Evolutionary conservation across 2,113 vertebrate species (phyloP).

Genomic region (Cynoglossus semilaevis): DNA sequence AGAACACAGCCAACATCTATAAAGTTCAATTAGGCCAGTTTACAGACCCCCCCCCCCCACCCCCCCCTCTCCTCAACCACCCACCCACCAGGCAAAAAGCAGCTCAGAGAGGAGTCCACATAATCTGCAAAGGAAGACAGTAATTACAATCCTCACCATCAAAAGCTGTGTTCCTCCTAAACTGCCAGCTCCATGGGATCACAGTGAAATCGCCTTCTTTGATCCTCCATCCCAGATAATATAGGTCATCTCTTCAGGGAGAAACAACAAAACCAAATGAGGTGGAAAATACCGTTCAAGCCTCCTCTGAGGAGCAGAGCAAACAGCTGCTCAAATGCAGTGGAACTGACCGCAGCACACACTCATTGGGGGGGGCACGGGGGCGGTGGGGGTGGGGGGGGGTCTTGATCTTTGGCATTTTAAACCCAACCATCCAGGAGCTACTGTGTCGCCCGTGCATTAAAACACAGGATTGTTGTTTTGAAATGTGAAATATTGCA

Average conservation of each 20-base stretch:
- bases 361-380: background rate
- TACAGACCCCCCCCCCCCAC: no score
- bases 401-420: constrained; percentile 48
- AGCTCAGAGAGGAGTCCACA: no score
- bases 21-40: no score
- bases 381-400: no score
- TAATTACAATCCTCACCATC: constrained; percentile 38
- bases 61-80: no score
- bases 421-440: constrained; percentile 23
- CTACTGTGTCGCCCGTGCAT: constrained; percentile 17
- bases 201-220: constrained; percentile 60
- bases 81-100: no score
- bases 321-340: constrained; percentile 28
- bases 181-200: constrained; percentile 54
- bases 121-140: background rate
- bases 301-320: constrained; percentile 48
- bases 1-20: no score
- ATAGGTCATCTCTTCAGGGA: constrained; percentile 72
- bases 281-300: constrained; percentile 54
- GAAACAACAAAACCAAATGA: constrained; percentile 68
- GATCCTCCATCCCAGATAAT: constrained; percentile 73
- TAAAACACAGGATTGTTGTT: background rate
- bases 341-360: constrained; percentile 6
- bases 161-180: constrained; percentile 39
- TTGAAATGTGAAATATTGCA: constrained; percentile 60